phyloP scores from a whole-genome alignment of 1,140 invertebrate species.

The Drosophila prosaltans region DNA sequence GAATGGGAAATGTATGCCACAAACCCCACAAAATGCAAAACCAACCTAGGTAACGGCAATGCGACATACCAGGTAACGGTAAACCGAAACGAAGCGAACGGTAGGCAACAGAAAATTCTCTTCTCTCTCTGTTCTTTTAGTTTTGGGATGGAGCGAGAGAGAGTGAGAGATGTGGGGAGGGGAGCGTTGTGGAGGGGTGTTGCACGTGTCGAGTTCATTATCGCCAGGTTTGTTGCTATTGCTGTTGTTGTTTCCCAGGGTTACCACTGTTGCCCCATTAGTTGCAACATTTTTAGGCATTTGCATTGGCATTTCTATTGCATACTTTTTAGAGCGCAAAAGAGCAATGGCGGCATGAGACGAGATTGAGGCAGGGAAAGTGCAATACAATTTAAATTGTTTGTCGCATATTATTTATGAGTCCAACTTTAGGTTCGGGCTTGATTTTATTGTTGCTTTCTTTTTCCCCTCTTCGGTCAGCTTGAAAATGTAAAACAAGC shows the following conservation, averaged over 20 bases:
- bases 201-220: slow-evolving; percentile 73
- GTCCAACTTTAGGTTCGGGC: slow-evolving; percentile 8
- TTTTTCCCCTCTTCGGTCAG: slow-evolving; percentile 22
- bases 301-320: slow-evolving; percentile 64
- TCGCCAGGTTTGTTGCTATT: slow-evolving; percentile 58
- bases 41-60: slow-evolving; percentile 30
- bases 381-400: slow-evolving; percentile 73
- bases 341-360: not conserved
- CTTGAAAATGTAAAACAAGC: slow-evolving; percentile 75
- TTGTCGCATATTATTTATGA: slow-evolving; percentile 78
- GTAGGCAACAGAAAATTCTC: slow-evolving; percentile 3
- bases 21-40: slow-evolving; percentile 12
- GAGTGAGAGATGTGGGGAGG: not conserved
- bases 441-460: not conserved
- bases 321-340: slow-evolving; percentile 43
- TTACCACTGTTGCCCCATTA: slow-evolving; percentile 16
- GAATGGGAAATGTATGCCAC: slow-evolving; percentile 68
- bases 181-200: not conserved
- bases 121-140: not conserved
- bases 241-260: not conserved
- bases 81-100: slow-evolving; percentile 37
- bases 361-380: not conserved
- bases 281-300: slow-evolving; percentile 17
- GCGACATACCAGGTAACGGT: slow-evolving; percentile 36
- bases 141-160: not conserved